Base-by-base conservation (phyloP, 92 coral and sea anemone species). In the Chrysogorgia sp. region DNA sequence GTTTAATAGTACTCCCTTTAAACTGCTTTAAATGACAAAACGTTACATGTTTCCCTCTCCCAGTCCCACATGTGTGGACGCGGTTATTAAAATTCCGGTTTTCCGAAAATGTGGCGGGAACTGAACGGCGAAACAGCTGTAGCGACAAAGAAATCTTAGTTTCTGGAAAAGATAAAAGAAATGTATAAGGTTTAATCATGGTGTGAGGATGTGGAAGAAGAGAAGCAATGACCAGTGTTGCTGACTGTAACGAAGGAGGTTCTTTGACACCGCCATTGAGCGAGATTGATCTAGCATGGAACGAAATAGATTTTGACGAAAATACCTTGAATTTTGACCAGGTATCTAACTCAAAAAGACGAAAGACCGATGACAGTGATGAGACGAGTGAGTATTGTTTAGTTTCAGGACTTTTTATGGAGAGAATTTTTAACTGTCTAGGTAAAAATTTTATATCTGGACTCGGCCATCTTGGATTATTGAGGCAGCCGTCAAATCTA, bases 201-300 rank as follows among this genome's bases (percentile, higher is more conserved):
- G 12, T 47, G 7, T 7, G 53, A 47, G 15, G 29, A 29, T 22
- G 63, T 22, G 60, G 3, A 23, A 49, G 17, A 47, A 14, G 20
- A 1, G 22, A 64, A 22, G 25, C 31, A 64, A 71, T 71, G 78
- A 50, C 64, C 31, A 53, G 34, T 50, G 62, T 23, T 23, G 32
- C 20, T 5, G 48, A 53, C 4, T 71, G 57, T 28, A 71, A 56
- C 23, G 52, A 32, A 31, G 7, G 28, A 49, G 77, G 63, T 5
- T 26, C 41, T 20, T 23, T 50, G 43, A 50, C 78, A 0, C 78
- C 63, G 4, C 78, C 78, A 25, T 58, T 71, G 5, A 47, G 47
- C 15, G 63, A 29, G 43, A 35, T 50, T 34, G 78, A 28, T 7
- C 17, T n/a, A 34, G 28, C 32, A 1, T 71, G 78, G 63, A 9